Conservation (phyloP, 2,888 invertebrate genomes). For the Villa cingulata region DNA sequence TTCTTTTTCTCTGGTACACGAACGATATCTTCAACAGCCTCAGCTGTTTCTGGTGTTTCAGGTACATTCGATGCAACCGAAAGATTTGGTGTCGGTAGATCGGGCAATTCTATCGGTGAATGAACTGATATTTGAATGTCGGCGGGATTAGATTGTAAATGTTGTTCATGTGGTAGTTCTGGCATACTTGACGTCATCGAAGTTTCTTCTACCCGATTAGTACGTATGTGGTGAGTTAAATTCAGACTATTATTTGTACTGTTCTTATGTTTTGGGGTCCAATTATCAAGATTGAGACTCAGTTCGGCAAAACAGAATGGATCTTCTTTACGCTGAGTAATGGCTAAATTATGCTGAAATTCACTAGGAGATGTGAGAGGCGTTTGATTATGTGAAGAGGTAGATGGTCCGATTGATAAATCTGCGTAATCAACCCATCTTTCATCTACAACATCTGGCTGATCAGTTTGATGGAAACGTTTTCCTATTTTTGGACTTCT, state of each 20-base stretch:
- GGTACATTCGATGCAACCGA: slow-evolving; percentile 41
- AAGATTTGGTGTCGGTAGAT: slow-evolving; percentile 37
- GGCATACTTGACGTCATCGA: slow-evolving; percentile 45
- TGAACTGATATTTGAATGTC: slow-evolving; percentile 16
- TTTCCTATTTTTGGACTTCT: slow-evolving; percentile 45
- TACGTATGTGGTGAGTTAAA: slow-evolving; percentile 16
- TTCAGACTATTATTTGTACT: slow-evolving; percentile 24
- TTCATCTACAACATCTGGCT: slow-evolving; percentile 38
- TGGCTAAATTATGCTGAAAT: slow-evolving; percentile 26
- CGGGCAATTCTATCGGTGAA: slow-evolving; percentile 25
- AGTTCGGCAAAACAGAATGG: slow-evolving; percentile 46
- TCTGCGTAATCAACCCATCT: slow-evolving; percentile 26
- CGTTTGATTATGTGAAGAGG: slow-evolving; percentile 31
- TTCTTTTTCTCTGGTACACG: slow-evolving; percentile 22
- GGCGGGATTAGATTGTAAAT: slow-evolving; percentile 12
- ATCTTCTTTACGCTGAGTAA: slow-evolving; percentile 27
- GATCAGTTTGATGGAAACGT: slow-evolving; percentile 23
- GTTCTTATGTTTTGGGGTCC: slow-evolving; percentile 36
- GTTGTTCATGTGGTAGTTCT: slow-evolving; percentile 34
- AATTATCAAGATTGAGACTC: slow-evolving; percentile 40
- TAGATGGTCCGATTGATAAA: slow-evolving; percentile 23
- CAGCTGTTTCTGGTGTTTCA: slow-evolving; percentile 7
- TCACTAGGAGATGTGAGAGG: slow-evolving; percentile 33
- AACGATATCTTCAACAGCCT: neutral
- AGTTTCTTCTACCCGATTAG: slow-evolving; percentile 8